Percentiles rank a stretch among this genome's conserved stretches.
These are phyloP conservation scores for Eilema griseolum DNA, from an alignment of 2,888 invertebrate species.

Conservation along the genomic window DNA sequence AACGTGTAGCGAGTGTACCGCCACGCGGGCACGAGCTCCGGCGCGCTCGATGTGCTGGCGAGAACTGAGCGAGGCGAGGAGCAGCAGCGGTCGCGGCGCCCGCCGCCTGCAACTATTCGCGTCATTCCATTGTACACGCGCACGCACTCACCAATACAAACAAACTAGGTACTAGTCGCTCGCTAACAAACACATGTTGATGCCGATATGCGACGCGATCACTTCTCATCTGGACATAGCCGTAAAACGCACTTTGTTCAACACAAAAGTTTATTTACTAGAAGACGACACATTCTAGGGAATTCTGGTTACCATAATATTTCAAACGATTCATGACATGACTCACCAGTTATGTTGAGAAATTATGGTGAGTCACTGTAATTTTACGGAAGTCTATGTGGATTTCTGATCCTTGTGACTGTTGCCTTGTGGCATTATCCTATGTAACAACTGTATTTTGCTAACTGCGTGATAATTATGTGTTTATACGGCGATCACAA, in stretches of 20 bases:
- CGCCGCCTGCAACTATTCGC: constrained; percentile 80
- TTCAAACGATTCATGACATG: constrained; percentile 42
- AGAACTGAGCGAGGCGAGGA: constrained; percentile 67
- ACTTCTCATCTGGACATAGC: constrained; percentile 53
- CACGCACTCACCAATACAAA: constrained; percentile 82
- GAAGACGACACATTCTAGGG: background rate
- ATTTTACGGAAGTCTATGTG: constrained; percentile 45
- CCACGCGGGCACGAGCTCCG: constrained; percentile 80
- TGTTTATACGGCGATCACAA: background rate
- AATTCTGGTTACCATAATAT: constrained; percentile 24
- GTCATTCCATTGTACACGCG: constrained; percentile 80
- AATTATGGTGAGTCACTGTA: constrained; percentile 49
- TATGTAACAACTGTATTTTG: background rate
- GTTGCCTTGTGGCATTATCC: background rate
- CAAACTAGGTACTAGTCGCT: constrained; percentile 64
- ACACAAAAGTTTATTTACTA: background rate
- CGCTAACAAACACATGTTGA: constrained; percentile 69
- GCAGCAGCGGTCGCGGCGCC: constrained; percentile 60
- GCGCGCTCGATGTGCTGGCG: constrained; percentile 71
- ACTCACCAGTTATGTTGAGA: constrained; percentile 47
- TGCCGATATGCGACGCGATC: constrained; percentile 54
- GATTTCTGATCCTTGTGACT: constrained; percentile 22
- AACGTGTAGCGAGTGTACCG: constrained; percentile 62
- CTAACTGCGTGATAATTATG: background rate
- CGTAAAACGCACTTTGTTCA: constrained; percentile 46